Base-by-base conservation (phyloP, 2,888 invertebrate genomes). In the Pantelozetes paolii region DNA sequence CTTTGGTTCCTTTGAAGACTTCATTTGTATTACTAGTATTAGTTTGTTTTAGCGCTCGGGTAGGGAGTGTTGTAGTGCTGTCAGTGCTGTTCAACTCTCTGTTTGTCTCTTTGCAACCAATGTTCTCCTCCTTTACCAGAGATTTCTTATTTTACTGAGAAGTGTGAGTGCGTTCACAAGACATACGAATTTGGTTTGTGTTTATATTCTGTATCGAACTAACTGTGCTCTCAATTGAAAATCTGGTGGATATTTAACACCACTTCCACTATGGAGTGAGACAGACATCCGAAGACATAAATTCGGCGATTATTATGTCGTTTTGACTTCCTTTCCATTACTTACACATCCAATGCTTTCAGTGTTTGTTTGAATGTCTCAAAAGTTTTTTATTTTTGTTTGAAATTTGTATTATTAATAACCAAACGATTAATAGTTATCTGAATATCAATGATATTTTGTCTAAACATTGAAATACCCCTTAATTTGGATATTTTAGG, bases 131-230 rank as follows among this genome's bases (percentile, higher is more conserved):
- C 20, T 59, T 2, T 59, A n/a, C 59, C 32, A 28, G 6, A 59
- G 11, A 59, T 23, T 23, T 59, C 59, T 59, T 59, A 59, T 59
- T 28, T 28, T 28, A 59, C 59, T 11, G 8, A 28, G 59, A 20
- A 50, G 50, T 32, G 59, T 59, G 20, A 20, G 59, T 59, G 59
- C 32, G 30, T 18, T 28, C 59, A 32, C 23, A 6, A 57, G n/a
- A n/a, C n/a, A n/a, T n/a, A n/a, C n/a, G n/a, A n/a, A n/a, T n/a
- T n/a, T n/a, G 15, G 9, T 26, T 57, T 2, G n/a, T 59, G 59
- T 59, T 59, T 59, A 59, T 59, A 18, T 59, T n/a, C n/a, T 59
- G 59, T 59, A 59, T 59, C 59, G 59, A 59, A 59, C 59, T 50
- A 11, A n/a, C n/a, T 50, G 50, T 20, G 50, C n/a, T 20, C 50